Conservation (phyloP, 2,888 invertebrate species). For the Ryuthela nishihirai region DNA sequence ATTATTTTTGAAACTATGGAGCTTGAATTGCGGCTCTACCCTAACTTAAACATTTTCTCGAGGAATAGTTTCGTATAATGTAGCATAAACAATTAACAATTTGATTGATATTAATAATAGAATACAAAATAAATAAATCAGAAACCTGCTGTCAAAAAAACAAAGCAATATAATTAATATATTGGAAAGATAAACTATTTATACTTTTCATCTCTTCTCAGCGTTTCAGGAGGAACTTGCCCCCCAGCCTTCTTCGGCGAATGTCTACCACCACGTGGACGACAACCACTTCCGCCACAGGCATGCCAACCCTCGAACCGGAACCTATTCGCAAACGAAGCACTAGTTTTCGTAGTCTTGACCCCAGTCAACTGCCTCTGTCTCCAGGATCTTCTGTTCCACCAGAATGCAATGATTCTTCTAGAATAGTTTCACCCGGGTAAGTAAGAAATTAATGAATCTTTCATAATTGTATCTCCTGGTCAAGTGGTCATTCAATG, state of each 20-base stretch:
- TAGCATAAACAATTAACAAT: no score
- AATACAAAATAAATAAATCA: no score
- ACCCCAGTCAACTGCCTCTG: conserved; percentile 24
- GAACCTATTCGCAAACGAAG: conserved; percentile 55
- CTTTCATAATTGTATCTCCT: no score
- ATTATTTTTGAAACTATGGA: background rate
- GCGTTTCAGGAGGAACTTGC: conserved; percentile 48
- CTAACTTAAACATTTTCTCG: no score
- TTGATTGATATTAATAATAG: no score
- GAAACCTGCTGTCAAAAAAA: no score
- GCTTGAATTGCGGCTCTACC: no score
- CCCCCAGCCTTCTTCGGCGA: conserved; percentile 53
- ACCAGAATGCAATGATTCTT: no score
- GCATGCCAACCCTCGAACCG: conserved; percentile 59
- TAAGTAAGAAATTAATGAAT: background rate
- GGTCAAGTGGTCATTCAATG: no score
- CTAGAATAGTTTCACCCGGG: conserved; percentile 33
- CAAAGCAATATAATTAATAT: no score
- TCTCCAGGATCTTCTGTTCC: conserved; percentile 4
- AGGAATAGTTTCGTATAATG: no score
- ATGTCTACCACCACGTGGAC: conserved; percentile 55
- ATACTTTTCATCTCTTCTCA: conserved; percentile 3
- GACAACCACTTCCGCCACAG: conserved; percentile 56
- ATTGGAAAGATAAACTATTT: no score
- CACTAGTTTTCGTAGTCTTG: conserved; percentile 48